These are phyloP conservation scores for Alligator sinensis DNA, from an alignment of 2,113 vertebrate genomes.

Conservation along the genomic window DNA sequence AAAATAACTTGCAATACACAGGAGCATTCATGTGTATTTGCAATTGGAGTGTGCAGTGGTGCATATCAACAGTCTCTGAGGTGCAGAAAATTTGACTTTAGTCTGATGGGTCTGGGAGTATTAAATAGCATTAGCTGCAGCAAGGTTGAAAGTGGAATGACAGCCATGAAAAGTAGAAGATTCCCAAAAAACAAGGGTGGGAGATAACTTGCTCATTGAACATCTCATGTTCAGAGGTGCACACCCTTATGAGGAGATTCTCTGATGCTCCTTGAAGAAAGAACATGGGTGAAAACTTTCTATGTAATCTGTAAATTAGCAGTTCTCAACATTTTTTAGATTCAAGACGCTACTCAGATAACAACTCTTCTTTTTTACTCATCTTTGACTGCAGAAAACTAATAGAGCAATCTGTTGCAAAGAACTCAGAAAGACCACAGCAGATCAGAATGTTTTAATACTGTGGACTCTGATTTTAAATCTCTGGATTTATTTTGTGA, in stretches of 20 bases:
- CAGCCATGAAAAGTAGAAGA: neutral
- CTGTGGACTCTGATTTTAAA: no score
- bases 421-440: no score
- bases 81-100: constrained; percentile 61
- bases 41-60: constrained; percentile 17
- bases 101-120: constrained; percentile 44
- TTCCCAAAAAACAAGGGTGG: constrained; percentile 3
- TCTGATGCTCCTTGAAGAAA: constrained; percentile 37
- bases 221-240: constrained; percentile 32
- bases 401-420: no score
- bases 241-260: neutral
- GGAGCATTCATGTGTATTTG: constrained; percentile 53
- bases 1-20: constrained; percentile 63
- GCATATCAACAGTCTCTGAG: constrained; percentile 46
- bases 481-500: no score
- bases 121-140: constrained; percentile 51
- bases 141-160: constrained; percentile 5
- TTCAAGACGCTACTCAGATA: no score
- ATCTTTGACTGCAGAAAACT: no score
- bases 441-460: neutral
- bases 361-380: no score
- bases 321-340: neutral
- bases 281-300: constrained; percentile 40
- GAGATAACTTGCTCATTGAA: neutral
- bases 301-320: neutral